Evolutionary conservation across 1,140 invertebrate species (phyloP).

Genomic region (Bombus confusus): DNA sequence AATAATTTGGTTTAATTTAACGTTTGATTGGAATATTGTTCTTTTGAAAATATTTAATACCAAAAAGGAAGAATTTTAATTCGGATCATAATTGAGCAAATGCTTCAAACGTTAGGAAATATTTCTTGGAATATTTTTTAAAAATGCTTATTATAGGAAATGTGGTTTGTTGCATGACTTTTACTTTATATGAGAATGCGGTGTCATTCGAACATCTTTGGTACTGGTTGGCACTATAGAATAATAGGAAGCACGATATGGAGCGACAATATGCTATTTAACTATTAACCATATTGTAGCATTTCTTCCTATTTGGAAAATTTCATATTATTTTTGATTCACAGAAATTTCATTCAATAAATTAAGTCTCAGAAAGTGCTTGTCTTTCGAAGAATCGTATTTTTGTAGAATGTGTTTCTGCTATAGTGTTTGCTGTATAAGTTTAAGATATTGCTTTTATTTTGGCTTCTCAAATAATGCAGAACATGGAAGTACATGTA

Average conservation of each 20-base stretch:
- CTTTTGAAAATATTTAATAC: background rate
- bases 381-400: background rate
- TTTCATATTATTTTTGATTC: background rate
- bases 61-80: no score
- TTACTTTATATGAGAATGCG: constrained; percentile 12
- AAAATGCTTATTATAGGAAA: background rate
- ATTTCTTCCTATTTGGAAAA: background rate
- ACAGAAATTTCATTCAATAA: background rate
- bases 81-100: background rate
- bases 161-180: constrained; percentile 19
- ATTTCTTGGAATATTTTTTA: background rate
- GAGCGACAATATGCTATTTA: background rate
- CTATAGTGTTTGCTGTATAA: background rate
- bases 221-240: constrained; percentile 9
- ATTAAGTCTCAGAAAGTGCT: background rate
- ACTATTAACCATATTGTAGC: background rate
- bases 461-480: background rate
- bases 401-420: background rate
- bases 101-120: background rate
- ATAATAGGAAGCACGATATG: constrained; percentile 4
- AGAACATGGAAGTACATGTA: no score
- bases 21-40: background rate
- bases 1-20: background rate
- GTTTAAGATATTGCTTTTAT: background rate
- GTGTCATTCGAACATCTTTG: constrained; percentile 7